A percentile compares a stretch with the other conserved stretches of the same genome.
Evolutionary conservation across 2,113 vertebrate genomes (phyloP).

Genomic region (Phyllostomus discolor): DNA sequence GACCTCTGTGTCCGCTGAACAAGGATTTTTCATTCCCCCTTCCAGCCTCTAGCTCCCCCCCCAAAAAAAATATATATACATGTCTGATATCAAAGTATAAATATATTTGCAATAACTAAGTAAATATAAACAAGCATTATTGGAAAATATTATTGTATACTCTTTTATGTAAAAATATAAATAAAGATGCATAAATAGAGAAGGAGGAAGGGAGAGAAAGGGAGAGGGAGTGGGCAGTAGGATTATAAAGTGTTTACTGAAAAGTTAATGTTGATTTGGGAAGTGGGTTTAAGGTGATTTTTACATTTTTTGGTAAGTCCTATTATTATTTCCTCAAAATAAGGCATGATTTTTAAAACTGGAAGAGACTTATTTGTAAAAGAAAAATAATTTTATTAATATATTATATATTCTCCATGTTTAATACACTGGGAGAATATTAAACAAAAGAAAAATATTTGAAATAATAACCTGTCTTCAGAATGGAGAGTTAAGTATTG

Average conservation of each 20-base stretch:
- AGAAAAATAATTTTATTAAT: neutral
- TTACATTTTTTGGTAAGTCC: neutral
- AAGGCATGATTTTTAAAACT: neutral
- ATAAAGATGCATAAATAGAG: neutral
- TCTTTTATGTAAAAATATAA: neutral
- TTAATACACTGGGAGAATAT: neutral
- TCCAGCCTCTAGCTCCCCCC: neutral
- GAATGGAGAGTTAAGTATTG: neutral
- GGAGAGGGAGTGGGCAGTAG: neutral
- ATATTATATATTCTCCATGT: neutral
- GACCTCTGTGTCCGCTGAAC: neutral
- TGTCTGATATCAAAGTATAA: neutral
- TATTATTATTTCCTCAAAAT: neutral
- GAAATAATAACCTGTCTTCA: neutral
- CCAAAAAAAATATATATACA: neutral
- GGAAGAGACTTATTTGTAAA: neutral
- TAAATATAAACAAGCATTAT: neutral
- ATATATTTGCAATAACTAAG: neutral
- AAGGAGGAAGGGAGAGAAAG: neutral
- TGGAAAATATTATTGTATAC: neutral
- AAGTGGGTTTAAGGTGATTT: neutral
- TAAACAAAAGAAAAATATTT: neutral
- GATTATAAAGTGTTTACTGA: neutral
- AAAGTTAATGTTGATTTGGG: neutral
- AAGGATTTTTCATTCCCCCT: neutral